Percentiles rank a stretch among this genome's conserved stretches.
Conservation (phyloP, 2,888 invertebrate species). For the Folsomia manolachei region DNA sequence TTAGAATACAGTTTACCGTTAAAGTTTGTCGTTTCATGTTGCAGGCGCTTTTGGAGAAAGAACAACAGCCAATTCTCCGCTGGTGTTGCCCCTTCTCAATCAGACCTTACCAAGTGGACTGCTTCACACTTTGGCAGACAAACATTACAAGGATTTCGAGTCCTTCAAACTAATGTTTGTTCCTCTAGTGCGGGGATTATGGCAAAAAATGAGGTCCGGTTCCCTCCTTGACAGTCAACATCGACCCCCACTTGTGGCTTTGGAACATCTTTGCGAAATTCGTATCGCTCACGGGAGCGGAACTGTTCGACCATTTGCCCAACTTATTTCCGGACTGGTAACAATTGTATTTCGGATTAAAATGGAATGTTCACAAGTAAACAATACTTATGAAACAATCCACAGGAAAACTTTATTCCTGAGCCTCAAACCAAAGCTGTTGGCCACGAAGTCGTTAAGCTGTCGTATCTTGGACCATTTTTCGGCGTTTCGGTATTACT, state of each 20-base stretch:
- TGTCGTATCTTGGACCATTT: slow-evolving; percentile 87
- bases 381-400: slow-evolving; percentile 40
- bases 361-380: not conserved
- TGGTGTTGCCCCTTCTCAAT: slow-evolving; percentile 67
- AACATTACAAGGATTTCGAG: slow-evolving; percentile 60
- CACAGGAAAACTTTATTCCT: slow-evolving; percentile 68
- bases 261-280: slow-evolving; percentile 78
- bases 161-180: slow-evolving; percentile 63
- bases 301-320: slow-evolving; percentile 70
- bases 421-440: slow-evolving; percentile 68
- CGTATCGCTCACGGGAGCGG: slow-evolving; percentile 66
- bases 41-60: slow-evolving; percentile 44
- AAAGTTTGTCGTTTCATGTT: too few relatives aligned
- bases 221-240: slow-evolving; percentile 67
- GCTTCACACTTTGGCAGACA: slow-evolving; percentile 64
- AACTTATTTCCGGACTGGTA: slow-evolving; percentile 62
- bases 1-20: not conserved
- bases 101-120: slow-evolving; percentile 73
- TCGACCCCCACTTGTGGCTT: slow-evolving; percentile 66
- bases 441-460: slow-evolving; percentile 81
- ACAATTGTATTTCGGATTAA: not conserved
- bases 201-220: slow-evolving; percentile 65
- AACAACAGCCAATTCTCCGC: slow-evolving; percentile 58
- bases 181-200: slow-evolving; percentile 69
- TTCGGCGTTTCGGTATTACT: slow-evolving; percentile 86